These are phyloP conservation scores for Mycalesis mineus DNA, from an alignment of 2,888 invertebrate genomes.

Conservation along the genomic window DNA sequence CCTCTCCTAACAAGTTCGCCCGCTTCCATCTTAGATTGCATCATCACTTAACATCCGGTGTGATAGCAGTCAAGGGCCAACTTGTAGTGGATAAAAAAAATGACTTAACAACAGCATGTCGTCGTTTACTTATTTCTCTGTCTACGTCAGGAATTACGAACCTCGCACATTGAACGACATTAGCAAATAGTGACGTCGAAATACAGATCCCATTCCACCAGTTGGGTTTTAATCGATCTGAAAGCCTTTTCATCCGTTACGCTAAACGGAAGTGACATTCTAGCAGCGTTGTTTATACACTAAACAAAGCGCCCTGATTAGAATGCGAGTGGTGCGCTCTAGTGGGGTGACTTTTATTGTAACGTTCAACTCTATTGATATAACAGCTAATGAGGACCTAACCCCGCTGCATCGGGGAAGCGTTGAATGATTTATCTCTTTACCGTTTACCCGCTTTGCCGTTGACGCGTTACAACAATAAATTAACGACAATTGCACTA, in stretches of 20 bases:
- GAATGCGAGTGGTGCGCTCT: conserved; percentile 11
- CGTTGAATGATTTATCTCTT: conserved; percentile 35
- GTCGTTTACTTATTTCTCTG: too few species aligned
- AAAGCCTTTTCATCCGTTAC: conserved; percentile 6
- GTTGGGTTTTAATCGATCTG: conserved; percentile 10
- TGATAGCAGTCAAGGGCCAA: too few species aligned
- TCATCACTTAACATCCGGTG: too few species aligned
- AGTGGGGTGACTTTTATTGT: conserved; percentile 8
- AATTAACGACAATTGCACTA: conserved; percentile 76
- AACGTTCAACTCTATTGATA: conserved; percentile 9
- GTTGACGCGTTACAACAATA: conserved; percentile 56
- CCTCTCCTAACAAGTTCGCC: too few species aligned
- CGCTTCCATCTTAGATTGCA: too few species aligned
- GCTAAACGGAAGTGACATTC: conserved; percentile 14
- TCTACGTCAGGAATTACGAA: too few species aligned
- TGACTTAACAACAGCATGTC: too few species aligned
- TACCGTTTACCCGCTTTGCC: conserved; percentile 37
- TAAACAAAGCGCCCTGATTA: conserved; percentile 13
- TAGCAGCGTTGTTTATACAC: conserved; percentile 11
- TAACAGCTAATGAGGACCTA: conserved; percentile 10
- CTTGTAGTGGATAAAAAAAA: too few species aligned
- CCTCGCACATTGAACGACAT: conserved; percentile 5
- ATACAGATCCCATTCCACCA: neutral
- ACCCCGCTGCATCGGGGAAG: conserved; percentile 23
- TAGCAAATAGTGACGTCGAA: neutral